A percentile compares a stretch with the other conserved stretches of the same genome.
These are phyloP conservation scores for Macaria liturata DNA, from an alignment of 2,888 invertebrate species.

Conservation along the genomic window DNA sequence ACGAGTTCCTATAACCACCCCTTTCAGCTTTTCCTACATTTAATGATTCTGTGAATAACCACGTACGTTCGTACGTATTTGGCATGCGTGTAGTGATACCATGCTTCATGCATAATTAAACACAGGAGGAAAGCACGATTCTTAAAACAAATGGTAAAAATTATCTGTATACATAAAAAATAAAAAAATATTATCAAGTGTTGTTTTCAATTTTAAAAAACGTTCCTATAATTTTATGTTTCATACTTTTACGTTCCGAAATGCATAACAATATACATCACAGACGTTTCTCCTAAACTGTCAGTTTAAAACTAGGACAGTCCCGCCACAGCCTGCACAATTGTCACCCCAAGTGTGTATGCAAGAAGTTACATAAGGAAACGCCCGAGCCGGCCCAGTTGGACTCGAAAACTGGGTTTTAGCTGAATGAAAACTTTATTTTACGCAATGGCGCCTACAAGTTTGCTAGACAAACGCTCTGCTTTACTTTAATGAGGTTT, in stretches of 20 bases:
- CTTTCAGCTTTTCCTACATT: slow-evolving; percentile 32
- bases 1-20: slow-evolving; percentile 24
- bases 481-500: slow-evolving; percentile 16
- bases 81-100: slow-evolving; percentile 13
- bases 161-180: too few relatives aligned
- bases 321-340: slow-evolving; percentile 4
- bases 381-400: slow-evolving; percentile 30
- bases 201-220: too few relatives aligned
- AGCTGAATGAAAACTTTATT: slow-evolving; percentile 25
- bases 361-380: slow-evolving; percentile 30
- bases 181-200: too few relatives aligned
- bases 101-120: not conserved
- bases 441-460: slow-evolving; percentile 25
- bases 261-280: not conserved
- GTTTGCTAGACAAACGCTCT: slow-evolving; percentile 15
- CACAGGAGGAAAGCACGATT: too few relatives aligned
- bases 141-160: too few relatives aligned
- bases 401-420: slow-evolving; percentile 23
- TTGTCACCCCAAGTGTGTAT: slow-evolving; percentile 9
- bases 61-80: slow-evolving; percentile 1
- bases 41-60: slow-evolving; percentile 40
- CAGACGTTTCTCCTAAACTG: not conserved
- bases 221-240: too few relatives aligned
- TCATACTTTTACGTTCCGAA: too few relatives aligned
- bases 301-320: slow-evolving; percentile 1